These are phyloP conservation scores for Daptonema setosum DNA, from an alignment of 2,888 invertebrate species.

Conservation along the genomic window DNA sequence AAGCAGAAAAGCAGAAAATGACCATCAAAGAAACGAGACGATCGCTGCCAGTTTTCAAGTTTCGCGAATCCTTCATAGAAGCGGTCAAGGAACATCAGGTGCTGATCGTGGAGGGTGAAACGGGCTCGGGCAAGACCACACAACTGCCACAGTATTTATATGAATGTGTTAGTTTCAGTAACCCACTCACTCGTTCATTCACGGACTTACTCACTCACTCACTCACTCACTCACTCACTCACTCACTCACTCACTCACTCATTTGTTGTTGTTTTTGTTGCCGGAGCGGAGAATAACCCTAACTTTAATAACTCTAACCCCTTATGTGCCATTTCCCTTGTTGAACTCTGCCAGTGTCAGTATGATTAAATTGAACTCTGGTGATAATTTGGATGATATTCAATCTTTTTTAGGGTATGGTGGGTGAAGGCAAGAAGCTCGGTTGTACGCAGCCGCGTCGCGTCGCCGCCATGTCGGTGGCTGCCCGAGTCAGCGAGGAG, in stretches of 20 bases:
- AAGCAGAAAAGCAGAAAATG: slow-evolving; percentile 24
- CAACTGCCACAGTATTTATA: slow-evolving; percentile 39
- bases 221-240: background rate
- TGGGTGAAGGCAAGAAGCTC: slow-evolving; percentile 53
- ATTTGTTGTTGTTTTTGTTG: background rate
- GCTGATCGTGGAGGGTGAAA: slow-evolving; percentile 41
- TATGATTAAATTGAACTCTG: no score
- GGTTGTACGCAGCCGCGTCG: slow-evolving; percentile 91
- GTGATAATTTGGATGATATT: no score
- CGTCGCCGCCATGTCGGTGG: slow-evolving; percentile 99
- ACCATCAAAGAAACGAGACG: slow-evolving; percentile 71
- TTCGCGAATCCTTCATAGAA: slow-evolving; percentile 60
- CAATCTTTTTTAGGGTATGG: slow-evolving; percentile 30
- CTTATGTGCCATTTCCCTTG: no score
- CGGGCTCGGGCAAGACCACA: slow-evolving; percentile 40
- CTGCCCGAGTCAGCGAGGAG: slow-evolving; percentile 89
- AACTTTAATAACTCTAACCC: no score
- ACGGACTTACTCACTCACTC: no score
- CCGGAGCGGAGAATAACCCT: background rate
- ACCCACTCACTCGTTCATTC: no score
- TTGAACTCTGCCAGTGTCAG: no score
- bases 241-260: no score
- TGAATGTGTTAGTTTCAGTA: slow-evolving; percentile 35
- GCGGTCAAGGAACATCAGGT: slow-evolving; percentile 51
- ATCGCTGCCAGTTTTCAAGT: slow-evolving; percentile 80